A percentile compares a stretch with the other conserved stretches of the same genome.
phyloP scores from a whole-genome alignment of 2,113 vertebrate genomes.

The Excalfactoria chinensis region DNA sequence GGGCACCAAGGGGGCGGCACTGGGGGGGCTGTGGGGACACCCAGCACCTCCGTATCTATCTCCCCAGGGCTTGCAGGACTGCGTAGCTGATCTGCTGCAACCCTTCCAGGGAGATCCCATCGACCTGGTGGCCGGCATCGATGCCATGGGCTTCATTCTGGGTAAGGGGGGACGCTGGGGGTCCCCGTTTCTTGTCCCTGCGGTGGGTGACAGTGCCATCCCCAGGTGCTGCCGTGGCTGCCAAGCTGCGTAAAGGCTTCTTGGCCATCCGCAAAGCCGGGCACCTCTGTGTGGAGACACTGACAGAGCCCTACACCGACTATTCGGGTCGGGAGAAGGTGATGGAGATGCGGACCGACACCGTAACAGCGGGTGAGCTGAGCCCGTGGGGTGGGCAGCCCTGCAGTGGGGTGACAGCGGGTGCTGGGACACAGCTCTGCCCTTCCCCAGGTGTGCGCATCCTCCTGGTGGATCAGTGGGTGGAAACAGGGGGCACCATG shows the following conservation, averaged over 20 bases:
- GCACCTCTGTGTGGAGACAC: conserved; percentile 83
- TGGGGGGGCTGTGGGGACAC: background rate
- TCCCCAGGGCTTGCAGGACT: conserved; percentile 84
- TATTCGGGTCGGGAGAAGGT: conserved; percentile 82
- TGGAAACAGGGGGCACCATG: conserved; percentile 91
- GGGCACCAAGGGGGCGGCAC: rapidly evolving
- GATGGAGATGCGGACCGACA: conserved; percentile 85
- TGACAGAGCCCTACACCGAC: conserved; percentile 79
- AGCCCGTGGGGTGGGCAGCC: rapidly evolving
- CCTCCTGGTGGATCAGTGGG: conserved; percentile 90
- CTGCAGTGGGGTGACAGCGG: rapidly evolving
- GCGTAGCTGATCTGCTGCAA: conserved; percentile 82
- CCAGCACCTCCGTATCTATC: background rate
- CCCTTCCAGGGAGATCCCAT: conserved; percentile 83
- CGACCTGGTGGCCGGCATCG: conserved; percentile 87
- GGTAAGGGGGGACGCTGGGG: conserved; percentile 52
- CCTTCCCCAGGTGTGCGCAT: conserved; percentile 78
- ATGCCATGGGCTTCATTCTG: conserved; percentile 92
- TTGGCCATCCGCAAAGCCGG: conserved; percentile 87
- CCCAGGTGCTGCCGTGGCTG: conserved; percentile 79
- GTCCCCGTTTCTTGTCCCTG: rapidly evolving
- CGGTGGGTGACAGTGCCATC: conserved; percentile 72
- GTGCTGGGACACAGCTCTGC: background rate
- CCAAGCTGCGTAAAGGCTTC: conserved; percentile 83
- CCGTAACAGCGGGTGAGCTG: conserved; percentile 82